Evolutionary conservation across 1,140 invertebrate genomes (phyloP).

Genomic region (Aphaenogaster floridana): DNA sequence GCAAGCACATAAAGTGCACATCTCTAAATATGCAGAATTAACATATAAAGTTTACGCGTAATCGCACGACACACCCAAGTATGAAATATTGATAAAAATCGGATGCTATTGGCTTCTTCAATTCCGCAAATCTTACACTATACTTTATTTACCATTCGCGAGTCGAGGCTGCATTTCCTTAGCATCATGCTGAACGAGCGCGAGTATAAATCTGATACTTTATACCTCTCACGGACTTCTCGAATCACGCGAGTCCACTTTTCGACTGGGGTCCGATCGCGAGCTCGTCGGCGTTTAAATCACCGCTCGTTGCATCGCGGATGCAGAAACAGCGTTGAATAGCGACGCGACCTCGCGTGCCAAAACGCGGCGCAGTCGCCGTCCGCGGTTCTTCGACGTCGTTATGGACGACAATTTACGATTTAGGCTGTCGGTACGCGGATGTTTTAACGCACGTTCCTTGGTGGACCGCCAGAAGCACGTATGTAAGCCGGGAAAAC

Average conservation of each 20-base stretch:
- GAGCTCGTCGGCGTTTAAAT: conserved; percentile 66
- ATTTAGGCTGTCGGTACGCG: conserved; percentile 15
- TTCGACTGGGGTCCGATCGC: conserved; percentile 51
- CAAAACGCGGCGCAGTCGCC: conserved; percentile 36
- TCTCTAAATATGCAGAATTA: background rate
- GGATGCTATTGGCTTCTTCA: background rate
- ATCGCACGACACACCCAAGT: background rate
- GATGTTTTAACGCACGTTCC: conserved; percentile 58
- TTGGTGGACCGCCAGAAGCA: conserved; percentile 71
- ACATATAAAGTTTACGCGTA: background rate
- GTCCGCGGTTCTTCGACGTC: background rate
- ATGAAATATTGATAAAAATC: background rate
- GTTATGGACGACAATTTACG: conserved; percentile 63
- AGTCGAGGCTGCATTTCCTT: conserved; percentile 79
- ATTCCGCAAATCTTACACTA: background rate
- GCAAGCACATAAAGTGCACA: too few relatives aligned
- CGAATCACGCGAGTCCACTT: conserved; percentile 30
- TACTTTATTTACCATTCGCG: conserved; percentile 74
- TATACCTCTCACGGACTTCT: background rate
- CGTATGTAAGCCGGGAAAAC: background rate
- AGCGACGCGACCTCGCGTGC: conserved; percentile 38
- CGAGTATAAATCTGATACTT: background rate
- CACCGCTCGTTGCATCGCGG: conserved; percentile 38
- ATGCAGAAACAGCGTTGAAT: conserved; percentile 30
- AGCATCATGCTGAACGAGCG: conserved; percentile 49